These are phyloP conservation scores for Pseudococcus jackbeardsleyi DNA, from an alignment of 2,888 invertebrate species.

Conservation along the genomic window DNA sequence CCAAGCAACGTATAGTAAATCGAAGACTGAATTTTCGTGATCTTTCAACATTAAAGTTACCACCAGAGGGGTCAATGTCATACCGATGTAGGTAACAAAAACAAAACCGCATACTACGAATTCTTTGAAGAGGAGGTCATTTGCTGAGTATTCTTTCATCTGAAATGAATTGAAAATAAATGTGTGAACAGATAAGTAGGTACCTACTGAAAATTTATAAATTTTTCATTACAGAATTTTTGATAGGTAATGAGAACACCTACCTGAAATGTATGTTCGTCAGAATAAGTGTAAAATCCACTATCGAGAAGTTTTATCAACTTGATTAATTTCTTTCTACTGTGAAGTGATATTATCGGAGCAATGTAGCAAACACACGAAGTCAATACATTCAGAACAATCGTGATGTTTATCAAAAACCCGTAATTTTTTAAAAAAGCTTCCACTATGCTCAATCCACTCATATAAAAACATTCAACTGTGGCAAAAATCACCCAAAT, in stretches of 20 bases:
- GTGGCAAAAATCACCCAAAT: conserved; percentile 42
- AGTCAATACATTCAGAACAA: conserved; percentile 46
- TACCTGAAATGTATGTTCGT: conserved; percentile 46
- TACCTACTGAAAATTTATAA: not conserved
- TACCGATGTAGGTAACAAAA: conserved; percentile 49
- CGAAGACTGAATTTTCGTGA: conserved; percentile 50
- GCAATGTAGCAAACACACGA: conserved; percentile 41
- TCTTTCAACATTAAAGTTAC: not conserved
- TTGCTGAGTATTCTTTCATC: conserved; percentile 49
- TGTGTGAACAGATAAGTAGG: not conserved
- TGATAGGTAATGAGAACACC: too few relatives aligned
- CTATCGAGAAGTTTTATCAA: conserved; percentile 18
- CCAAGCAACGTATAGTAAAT: conserved; percentile 56
- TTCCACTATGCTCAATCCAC: conserved; percentile 28
- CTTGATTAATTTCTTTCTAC: not conserved
- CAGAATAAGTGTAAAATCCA: conserved; percentile 39
- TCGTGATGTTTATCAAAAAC: conserved; percentile 38
- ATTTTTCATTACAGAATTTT: too few relatives aligned
- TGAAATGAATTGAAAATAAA: not conserved
- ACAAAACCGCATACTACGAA: conserved; percentile 18
- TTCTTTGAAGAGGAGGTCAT: conserved; percentile 3
- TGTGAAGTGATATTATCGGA: conserved; percentile 32
- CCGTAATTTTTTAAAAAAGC: conserved; percentile 40
- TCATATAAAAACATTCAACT: conserved; percentile 10
- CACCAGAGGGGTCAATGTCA: conserved; percentile 50